Conservation (phyloP, 2,888 invertebrate genomes). For the Macrophya alboannulata region DNA sequence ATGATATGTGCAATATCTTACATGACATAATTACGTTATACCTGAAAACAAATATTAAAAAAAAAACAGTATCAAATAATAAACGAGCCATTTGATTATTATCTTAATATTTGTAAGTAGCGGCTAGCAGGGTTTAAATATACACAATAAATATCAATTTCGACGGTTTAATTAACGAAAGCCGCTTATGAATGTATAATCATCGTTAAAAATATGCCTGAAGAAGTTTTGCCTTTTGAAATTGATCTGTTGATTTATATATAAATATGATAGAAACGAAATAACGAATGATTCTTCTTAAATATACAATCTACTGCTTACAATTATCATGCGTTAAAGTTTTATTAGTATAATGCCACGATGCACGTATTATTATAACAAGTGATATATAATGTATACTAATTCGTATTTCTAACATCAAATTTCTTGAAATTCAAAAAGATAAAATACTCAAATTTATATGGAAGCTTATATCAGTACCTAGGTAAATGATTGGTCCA, state of each 20-base stretch:
- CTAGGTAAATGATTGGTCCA: conserved; percentile 67
- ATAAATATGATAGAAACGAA: not conserved
- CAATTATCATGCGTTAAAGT: conserved; percentile 27
- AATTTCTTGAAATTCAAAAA: not conserved
- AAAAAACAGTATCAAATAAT: not conserved
- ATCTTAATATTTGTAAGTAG: not conserved
- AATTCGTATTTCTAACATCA: conserved; percentile 39
- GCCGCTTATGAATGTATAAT: not conserved
- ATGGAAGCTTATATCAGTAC: conserved; percentile 51
- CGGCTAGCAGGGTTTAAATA: not conserved
- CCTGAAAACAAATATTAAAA: not conserved
- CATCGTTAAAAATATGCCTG: not conserved
- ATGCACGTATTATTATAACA: conserved; percentile 39
- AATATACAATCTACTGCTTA: conserved; percentile 31
- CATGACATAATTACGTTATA: conserved; percentile 18
- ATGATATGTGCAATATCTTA: conserved; percentile 43
- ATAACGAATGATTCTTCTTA: not conserved
- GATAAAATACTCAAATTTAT: conserved; percentile 56
- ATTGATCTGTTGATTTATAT: not conserved
- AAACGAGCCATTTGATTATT: not conserved
- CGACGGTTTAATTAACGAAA: not conserved
- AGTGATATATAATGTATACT: conserved; percentile 10
- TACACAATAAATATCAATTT: not conserved
- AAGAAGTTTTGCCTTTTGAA: not conserved
- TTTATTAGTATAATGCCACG: conserved; percentile 39